Evolutionary conservation across 2,797 vertebrate species (phyloP), one percentile per base, ranked within the genome.

Genomic region (Crossoptilon crossoptilon): DNA sequence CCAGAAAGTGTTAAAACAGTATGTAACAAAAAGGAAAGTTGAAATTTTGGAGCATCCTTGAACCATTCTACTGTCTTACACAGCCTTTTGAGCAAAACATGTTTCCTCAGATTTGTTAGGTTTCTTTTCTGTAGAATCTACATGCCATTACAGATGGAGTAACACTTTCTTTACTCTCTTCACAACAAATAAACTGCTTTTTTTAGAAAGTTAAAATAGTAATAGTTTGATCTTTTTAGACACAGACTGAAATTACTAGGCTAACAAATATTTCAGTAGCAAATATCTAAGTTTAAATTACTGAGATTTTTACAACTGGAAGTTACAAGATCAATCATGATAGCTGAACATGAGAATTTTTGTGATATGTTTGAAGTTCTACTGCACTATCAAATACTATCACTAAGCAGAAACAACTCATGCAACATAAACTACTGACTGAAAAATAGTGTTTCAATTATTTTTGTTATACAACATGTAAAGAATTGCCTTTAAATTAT

Each of bases 81-180:
- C 18, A 87, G 10, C 17, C 79, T 49, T 73, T 76, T 26, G 51
- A 93, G 19, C 44, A 74, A 85, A 43, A 2, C 56, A 21, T 9
- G 18, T 89, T 89, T 79, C 17, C 39, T 33, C 70, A 84, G 51
- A 67, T 86, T 70, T 72, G 56, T 75, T 84, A 60, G 18, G 75
- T 63, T 80, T 86, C 49, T 84, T 75, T 76, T n/a, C 67, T 63
- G 11, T 31, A 33, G 79, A 78, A 90, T 91, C n/a, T 75, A 67
- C 39, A 62, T 41, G 27, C 37, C 44, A 1, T 37, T 93, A 72
- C 46, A 94, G 60, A 75, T 44, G 48, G 46, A 78, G 43, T 73
- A 93, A 60, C 15, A 87, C 7, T 53, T 91, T 94, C 64, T 71
- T 81, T 91, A 78, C 73, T 90, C 53, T 87, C 76, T 86, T 80